Base-by-base conservation (phyloP, 2,888 invertebrate species). In the Heliconius erato region DNA sequence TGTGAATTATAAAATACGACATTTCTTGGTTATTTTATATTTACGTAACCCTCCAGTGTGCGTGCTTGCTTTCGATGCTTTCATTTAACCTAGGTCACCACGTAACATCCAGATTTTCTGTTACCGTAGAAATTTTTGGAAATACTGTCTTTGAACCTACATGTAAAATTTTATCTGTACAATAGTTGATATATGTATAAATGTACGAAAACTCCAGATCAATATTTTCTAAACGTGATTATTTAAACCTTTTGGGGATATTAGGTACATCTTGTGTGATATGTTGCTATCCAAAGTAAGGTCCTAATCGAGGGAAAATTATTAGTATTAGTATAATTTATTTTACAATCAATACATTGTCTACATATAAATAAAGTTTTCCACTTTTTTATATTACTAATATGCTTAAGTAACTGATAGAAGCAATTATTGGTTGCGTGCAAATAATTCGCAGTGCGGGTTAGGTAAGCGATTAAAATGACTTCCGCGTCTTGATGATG, bases 401-500 rank as follows among this genome's bases (percentile, higher is more conserved):
- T 54, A 69, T 54, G 35, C 26, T 80, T 74, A 80, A 69, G 40
- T 68, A 32, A 65, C 80, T 69, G 74, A 71, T 80, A 69, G 80
- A 77, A 63, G 71, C 83, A 82, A 84, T 86, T 84, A 86, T 85
- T 85, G 83, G 81, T 86, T 86, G 86, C 86, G 84, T 86, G 86
- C 83, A 83, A 80, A 80, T 85, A 86, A 86, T 83, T 84, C 82
- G 74, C 67, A 82, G 80, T 79, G 80, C 49, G 59, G 54, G 83
- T 87, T 87, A 85, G 83, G 84, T 85, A 86, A 86, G 81, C 81
- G 77, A 69, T 82, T 54, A 78, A 76, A 80, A 81, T 84, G 79
- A 85, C 84, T 86, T 87, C 86, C 85, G 84, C 83, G 85, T 85
- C 74, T 82, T 85, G 88, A 89, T 90, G 90, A 91, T 90, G 89